phyloP scores from a whole-genome alignment of 2,888 invertebrate species.

The Hartigia nigra region DNA sequence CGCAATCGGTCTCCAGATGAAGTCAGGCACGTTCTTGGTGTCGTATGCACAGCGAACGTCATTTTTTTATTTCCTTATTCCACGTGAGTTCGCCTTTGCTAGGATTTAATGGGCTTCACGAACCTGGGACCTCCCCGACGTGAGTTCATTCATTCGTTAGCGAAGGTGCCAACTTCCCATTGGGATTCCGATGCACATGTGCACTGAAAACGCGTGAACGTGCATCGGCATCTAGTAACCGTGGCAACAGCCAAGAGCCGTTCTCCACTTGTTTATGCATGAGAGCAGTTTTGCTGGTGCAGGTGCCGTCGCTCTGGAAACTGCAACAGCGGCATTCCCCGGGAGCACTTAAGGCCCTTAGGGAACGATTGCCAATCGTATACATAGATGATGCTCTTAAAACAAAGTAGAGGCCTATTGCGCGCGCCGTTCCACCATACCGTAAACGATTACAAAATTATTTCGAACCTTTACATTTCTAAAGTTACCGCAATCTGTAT shows the following conservation, averaged over 20 bases:
- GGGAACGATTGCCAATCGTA: not conserved
- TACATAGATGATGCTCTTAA: too few species aligned
- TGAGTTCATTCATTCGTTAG: not conserved
- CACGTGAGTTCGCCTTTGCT: not conserved
- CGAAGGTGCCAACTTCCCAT: not conserved
- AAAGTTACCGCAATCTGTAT: too few species aligned
- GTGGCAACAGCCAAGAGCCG: conserved; percentile 12
- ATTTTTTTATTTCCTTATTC: not conserved
- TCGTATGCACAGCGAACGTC: conserved; percentile 22
- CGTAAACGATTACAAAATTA: too few species aligned
- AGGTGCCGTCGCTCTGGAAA: not conserved
- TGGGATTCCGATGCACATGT: not conserved
- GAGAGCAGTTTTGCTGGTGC: conserved; percentile 17
- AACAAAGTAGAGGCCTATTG: too few species aligned
- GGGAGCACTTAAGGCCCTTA: not conserved
- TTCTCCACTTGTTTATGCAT: conserved; percentile 26
- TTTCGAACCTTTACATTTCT: too few species aligned
- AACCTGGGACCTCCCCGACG: not conserved
- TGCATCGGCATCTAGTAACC: conserved; percentile 8
- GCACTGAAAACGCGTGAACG: conserved; percentile 16
- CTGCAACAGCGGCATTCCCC: conserved; percentile 7
- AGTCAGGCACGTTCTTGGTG: conserved; percentile 32
- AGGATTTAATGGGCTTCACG: not conserved
- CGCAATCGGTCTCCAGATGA: conserved; percentile 12
- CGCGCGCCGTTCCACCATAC: too few species aligned